Percentiles rank a stretch among this genome's conserved stretches.
Evolutionary conservation across 2,113 vertebrate species (phyloP).

Genomic region (Etheostoma spectabile): DNA sequence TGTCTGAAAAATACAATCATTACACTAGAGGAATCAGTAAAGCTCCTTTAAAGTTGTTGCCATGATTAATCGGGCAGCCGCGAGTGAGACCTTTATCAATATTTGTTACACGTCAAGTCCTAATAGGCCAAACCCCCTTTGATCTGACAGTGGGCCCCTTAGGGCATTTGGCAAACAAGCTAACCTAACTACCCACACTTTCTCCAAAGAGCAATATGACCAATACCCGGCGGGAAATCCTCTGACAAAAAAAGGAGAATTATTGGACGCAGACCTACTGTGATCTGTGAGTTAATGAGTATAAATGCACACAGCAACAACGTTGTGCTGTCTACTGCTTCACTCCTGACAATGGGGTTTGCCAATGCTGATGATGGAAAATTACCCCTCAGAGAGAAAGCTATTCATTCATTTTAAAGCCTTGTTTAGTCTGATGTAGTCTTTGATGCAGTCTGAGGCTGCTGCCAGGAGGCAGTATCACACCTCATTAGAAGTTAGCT

Average conservation of each 20-base stretch:
- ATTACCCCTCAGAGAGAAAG: slow-evolving; percentile 83
- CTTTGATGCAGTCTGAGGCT: slow-evolving; percentile 81
- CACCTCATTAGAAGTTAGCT: slow-evolving; percentile 81
- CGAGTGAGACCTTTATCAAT: slow-evolving; percentile 77
- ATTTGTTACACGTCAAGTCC: slow-evolving; percentile 71
- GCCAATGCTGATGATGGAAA: slow-evolving; percentile 84
- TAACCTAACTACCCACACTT: slow-evolving; percentile 68
- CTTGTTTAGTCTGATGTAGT: slow-evolving; percentile 86
- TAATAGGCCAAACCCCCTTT: slow-evolving; percentile 65
- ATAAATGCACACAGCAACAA: slow-evolving; percentile 74
- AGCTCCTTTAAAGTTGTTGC: slow-evolving; percentile 58
- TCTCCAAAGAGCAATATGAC: slow-evolving; percentile 64
- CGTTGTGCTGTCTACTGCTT: slow-evolving; percentile 59
- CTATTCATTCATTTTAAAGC: slow-evolving; percentile 86
- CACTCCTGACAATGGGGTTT: slow-evolving; percentile 74
- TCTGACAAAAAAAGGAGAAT: slow-evolving; percentile 60
- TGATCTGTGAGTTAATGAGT: slow-evolving; percentile 82
- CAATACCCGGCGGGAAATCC: slow-evolving; percentile 66
- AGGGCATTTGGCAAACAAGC: slow-evolving; percentile 67
- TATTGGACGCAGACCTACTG: slow-evolving; percentile 69
- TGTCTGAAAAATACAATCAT: slow-evolving; percentile 39
- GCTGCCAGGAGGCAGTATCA: slow-evolving; percentile 78
- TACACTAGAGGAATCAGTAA: slow-evolving; percentile 61
- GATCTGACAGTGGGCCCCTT: slow-evolving; percentile 67
- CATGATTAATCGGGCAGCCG: slow-evolving; percentile 65